A percentile compares a stretch with the other conserved stretches of the same genome.
Evolutionary conservation across 1,140 invertebrate species (phyloP).

Genomic region (Meloidogyne exigua): DNA sequence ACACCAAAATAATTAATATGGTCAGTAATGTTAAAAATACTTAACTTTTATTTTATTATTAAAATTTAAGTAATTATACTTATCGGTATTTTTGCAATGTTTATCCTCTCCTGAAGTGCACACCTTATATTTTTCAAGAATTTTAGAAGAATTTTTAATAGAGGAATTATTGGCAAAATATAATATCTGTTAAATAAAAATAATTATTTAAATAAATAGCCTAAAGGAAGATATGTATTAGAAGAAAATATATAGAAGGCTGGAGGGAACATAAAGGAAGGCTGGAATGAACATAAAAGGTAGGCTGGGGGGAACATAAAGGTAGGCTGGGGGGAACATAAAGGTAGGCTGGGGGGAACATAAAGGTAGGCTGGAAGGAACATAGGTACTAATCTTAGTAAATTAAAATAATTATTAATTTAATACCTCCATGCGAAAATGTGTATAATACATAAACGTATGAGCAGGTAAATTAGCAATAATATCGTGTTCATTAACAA

Average conservation of each 20-base stretch:
- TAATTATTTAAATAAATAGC: too few species aligned
- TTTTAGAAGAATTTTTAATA: background rate
- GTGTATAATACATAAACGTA: slow-evolving; percentile 39
- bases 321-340: background rate
- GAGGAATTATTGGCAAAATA: background rate
- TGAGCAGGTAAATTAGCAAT: slow-evolving; percentile 45
- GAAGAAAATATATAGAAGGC: too few species aligned
- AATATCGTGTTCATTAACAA: slow-evolving; percentile 39
- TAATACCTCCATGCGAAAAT: slow-evolving; percentile 42
- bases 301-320: too few species aligned
- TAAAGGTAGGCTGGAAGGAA: too few species aligned
- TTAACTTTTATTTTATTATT: background rate
- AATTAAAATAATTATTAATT: background rate
- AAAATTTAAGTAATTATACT: background rate
- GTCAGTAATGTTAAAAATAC: slow-evolving; percentile 12
- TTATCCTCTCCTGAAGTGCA: background rate
- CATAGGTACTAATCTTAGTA: background rate
- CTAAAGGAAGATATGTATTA: too few species aligned
- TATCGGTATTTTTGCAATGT: background rate
- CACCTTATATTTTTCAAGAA: background rate
- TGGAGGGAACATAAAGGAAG: too few species aligned
- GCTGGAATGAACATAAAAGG: too few species aligned
- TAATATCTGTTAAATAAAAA: background rate
- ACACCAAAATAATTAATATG: slow-evolving; percentile 17
- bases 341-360: too few species aligned